Percentiles rank a stretch among this genome's conserved stretches.
Conservation (phyloP, 2,797 vertebrate species). For the Coregonus suidteri region DNA sequence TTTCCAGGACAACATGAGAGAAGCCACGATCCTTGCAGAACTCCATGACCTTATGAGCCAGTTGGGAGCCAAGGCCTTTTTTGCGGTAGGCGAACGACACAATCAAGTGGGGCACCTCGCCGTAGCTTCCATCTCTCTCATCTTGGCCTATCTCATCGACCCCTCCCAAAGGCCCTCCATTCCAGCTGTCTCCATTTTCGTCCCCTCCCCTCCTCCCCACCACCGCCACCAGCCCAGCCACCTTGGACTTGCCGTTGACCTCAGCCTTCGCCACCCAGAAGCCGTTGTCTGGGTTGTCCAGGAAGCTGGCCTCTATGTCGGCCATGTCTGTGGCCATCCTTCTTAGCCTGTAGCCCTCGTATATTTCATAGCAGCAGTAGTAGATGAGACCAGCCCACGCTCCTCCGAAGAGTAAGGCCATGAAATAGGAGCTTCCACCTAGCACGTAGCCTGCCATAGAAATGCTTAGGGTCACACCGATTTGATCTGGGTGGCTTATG, state of each 20-base stretch:
- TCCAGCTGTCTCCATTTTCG: constrained; percentile 48
- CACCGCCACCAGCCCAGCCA: constrained; percentile 64
- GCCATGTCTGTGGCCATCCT: constrained; percentile 63
- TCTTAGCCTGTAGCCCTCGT: constrained; percentile 56
- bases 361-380: constrained; percentile 71
- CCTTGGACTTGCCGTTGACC: constrained; percentile 51
- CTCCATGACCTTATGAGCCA: constrained; percentile 59
- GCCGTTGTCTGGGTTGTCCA: constrained; percentile 62
- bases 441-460: constrained; percentile 73
- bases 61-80: constrained; percentile 49
- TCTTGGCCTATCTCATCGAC: constrained; percentile 27
- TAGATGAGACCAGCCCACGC: constrained; percentile 70
- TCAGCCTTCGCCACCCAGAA: constrained; percentile 74
- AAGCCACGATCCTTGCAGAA: constrained; percentile 69
- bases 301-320: constrained; percentile 61
- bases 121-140: constrained; percentile 37
- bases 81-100: constrained; percentile 59
- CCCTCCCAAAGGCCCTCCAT: constrained; percentile 36
- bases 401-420: constrained; percentile 66
- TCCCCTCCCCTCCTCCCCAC: constrained; percentile 39
- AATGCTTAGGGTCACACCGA: constrained; percentile 71
- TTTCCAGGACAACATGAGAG: constrained; percentile 47
- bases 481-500: constrained; percentile 72
- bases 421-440: constrained; percentile 73
- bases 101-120: constrained; percentile 56